phyloP scores from a whole-genome alignment of 2,113 vertebrate genomes.

The Manacus vitellinus region DNA sequence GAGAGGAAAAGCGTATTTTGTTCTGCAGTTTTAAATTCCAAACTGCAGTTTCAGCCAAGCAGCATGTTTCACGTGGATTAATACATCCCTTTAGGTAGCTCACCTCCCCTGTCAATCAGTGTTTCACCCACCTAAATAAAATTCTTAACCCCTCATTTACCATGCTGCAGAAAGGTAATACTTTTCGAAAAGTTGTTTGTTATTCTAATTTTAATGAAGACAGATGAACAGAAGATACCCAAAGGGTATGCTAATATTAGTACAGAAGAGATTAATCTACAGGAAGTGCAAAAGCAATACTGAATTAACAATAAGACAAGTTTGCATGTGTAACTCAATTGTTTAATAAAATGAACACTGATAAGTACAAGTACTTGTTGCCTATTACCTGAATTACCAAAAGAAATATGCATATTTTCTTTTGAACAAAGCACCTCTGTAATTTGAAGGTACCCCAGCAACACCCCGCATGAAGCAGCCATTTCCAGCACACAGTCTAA shows the following conservation, averaged over 20 bases:
- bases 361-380: neutral
- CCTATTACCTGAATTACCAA: neutral
- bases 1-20: slow-evolving; percentile 42
- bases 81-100: slow-evolving; percentile 1
- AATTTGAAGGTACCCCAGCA: neutral
- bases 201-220: neutral
- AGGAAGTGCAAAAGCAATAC: neutral
- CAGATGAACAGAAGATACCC: neutral
- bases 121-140: neutral
- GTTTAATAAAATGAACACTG: neutral
- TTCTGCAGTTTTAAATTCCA: slow-evolving; percentile 44
- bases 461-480: neutral
- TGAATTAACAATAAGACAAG: neutral
- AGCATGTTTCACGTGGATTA: neutral
- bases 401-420: neutral
- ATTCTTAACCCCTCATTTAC: slow-evolving; percentile 2
- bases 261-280: neutral
- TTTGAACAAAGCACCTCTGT: neutral
- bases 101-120: neutral
- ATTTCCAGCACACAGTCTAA: neutral
- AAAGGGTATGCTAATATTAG: neutral
- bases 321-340: neutral
- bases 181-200: neutral
- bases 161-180: neutral
- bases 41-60: slow-evolving; percentile 22